Base-by-base conservation (phyloP, 1,140 invertebrate species). In the Macrobrachium nipponense region DNA sequence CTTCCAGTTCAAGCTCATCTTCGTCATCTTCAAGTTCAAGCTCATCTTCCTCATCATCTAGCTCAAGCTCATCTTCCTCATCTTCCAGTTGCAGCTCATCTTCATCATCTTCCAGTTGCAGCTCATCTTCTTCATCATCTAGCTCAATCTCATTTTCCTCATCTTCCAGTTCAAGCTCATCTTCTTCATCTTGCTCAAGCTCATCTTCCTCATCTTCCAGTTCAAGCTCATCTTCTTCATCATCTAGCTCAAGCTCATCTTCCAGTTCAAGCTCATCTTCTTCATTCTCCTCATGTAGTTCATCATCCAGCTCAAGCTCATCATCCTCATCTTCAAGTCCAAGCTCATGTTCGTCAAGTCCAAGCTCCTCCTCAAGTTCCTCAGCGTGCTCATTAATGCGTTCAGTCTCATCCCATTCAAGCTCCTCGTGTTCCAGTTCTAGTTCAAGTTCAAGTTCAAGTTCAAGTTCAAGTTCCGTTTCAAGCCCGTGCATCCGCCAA, bases 321-420 rank as follows among this genome's bases (percentile, higher is more conserved):
- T 73, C 70, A 6, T 36, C 23, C 11, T 73, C 70, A 15, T 73
- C 70, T 36, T 36, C 27, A 23, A 73, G 70, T 73, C 23, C 70
- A 73, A 73, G 70, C 15, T 73, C 70, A n/a, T 36, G 20, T 73
- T 73, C 70, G 10, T 73, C 70, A 73, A 73, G 70, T 73, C 43
- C 70, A 73, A 27, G 20, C 27, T 23, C n/a, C 27, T 73, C 70
- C 18, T 23, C 27, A 5, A 73, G 70, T 14, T 73, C 70, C 27
- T 73, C 70, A 73, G n/a, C 3, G 5, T 36, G 5, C 23, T 23
- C 27, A 15, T 43, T 36, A 6, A 36, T 36, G 27, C 10, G 15
- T 36, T 23, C n/a, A 6, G 5, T 11, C 44, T 78, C 61, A 11
- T 44, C 11, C 27, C 11, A 7, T 70, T 81, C 66, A 70, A 58